These are phyloP conservation scores for Lepus townsendii DNA, from an alignment of 2,797 vertebrate species.

Conservation along the genomic window DNA sequence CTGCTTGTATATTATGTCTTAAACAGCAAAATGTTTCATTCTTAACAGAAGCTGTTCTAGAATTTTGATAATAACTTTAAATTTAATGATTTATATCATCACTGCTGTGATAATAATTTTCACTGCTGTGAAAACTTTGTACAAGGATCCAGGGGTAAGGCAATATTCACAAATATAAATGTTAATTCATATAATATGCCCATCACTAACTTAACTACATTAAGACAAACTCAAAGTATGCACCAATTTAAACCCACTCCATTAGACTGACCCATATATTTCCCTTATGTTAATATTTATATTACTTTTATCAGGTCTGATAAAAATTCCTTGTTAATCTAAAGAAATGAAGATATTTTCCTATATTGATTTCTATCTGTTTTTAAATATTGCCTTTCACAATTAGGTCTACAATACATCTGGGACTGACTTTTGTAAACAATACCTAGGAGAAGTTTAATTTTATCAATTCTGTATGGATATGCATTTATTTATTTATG, in stretches of 20 bases:
- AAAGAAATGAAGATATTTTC: neutral
- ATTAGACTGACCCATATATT: neutral
- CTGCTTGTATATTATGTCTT: neutral
- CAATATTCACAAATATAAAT: neutral
- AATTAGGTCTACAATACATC: neutral
- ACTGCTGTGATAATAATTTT: neutral
- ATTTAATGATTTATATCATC: neutral
- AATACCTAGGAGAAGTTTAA: neutral
- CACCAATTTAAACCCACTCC: neutral
- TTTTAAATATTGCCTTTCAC: slow-evolving; percentile 10
- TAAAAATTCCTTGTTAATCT: neutral
- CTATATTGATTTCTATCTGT: neutral
- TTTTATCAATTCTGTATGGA: neutral
- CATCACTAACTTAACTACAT: neutral
- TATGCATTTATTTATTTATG: neutral
- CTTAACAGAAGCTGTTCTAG: neutral
- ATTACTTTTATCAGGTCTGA: neutral
- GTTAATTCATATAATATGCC: neutral
- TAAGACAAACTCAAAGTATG: neutral
- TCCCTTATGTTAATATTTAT: neutral
- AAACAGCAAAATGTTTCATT: neutral
- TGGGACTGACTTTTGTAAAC: neutral
- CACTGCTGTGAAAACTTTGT: neutral
- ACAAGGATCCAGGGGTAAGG: neutral
- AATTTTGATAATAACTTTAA: slow-evolving; percentile 14